phyloP scores from a whole-genome alignment of 2,888 invertebrate species.

The Pseudeuparius sepicola region DNA sequence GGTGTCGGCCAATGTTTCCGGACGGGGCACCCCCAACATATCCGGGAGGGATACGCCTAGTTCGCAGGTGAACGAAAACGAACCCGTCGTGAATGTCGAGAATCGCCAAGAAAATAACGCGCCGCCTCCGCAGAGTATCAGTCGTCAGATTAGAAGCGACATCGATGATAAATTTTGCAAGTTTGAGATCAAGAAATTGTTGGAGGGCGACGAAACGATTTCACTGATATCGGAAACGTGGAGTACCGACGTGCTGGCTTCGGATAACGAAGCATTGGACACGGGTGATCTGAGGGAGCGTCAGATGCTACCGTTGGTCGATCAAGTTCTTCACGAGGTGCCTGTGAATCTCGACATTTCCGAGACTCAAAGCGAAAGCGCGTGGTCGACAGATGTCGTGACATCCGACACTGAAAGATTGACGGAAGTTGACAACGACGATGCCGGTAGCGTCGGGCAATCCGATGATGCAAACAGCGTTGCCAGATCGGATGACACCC shows the following conservation, averaged over 20 bases:
- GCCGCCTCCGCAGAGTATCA: conserved; percentile 28
- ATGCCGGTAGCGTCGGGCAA: conserved; percentile 53
- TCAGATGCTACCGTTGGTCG: conserved; percentile 26
- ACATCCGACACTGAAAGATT: conserved; percentile 87
- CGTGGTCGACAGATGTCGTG: conserved; percentile 96
- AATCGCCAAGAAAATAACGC: conserved; percentile 22
- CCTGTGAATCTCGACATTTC: conserved; percentile 55
- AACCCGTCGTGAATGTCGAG: conserved; percentile 38
- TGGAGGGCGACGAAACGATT: conserved; percentile 82
- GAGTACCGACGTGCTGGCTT: conserved; percentile 96
- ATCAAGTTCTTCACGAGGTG: conserved; percentile 37
- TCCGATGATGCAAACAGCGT: conserved; percentile 45
- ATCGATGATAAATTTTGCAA: conserved; percentile 98
- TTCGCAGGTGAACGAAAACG: conserved; percentile 70
- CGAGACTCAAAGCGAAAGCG: conserved; percentile 89
- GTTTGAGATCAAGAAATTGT: conserved; percentile 82
- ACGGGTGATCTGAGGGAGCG: conserved; percentile 47
- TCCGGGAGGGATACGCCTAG: conserved; percentile 95
- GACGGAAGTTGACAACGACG: conserved; percentile 69
- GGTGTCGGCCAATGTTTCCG: conserved; percentile 93
- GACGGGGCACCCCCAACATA: conserved; percentile 89
- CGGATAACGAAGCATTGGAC: conserved; percentile 90
- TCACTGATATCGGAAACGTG: conserved; percentile 97
- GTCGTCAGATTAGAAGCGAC: conserved; percentile 82
- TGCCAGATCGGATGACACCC: conserved; percentile 66